Percentiles rank a stretch among this genome's conserved stretches.
Evolutionary conservation across 1,140 invertebrate genomes (phyloP).

Genomic region (Drosophila oshimai): DNA sequence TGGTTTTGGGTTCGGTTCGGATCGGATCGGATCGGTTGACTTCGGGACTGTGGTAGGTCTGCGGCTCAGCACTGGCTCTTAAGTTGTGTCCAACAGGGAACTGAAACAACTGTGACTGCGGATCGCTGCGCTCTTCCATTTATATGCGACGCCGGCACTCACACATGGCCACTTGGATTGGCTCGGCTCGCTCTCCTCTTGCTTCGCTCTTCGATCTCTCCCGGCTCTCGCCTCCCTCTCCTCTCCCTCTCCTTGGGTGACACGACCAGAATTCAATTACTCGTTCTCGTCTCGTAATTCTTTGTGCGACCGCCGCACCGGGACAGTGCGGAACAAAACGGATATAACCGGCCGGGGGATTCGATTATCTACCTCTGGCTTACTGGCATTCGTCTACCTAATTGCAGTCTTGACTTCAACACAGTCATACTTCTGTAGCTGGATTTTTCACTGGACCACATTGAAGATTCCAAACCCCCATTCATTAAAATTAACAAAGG

Average conservation of each 20-base stretch:
- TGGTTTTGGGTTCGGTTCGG: not conserved
- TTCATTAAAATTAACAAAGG: no score
- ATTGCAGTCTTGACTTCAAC: not conserved
- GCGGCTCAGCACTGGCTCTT: conserved; percentile 31
- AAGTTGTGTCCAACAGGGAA: conserved; percentile 76
- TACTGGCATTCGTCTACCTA: conserved; percentile 22
- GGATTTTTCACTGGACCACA: no score
- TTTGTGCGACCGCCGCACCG: conserved; percentile 35
- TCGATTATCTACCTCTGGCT: not conserved
- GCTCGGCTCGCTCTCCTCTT: conserved; percentile 2
- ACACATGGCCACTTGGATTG: not conserved
- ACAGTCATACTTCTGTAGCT: not conserved
- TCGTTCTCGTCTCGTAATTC: conserved; percentile 35
- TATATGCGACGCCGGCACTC: conserved; percentile 48
- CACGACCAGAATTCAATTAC: conserved; percentile 38
- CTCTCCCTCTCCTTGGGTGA: not conserved
- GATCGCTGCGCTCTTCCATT: conserved; percentile 54
- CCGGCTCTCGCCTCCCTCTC: conserved; percentile 1
- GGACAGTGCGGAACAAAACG: conserved; percentile 51
- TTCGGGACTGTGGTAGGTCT: not conserved
- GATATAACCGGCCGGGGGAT: conserved; percentile 30
- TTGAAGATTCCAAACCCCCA: no score
- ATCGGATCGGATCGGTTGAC: not conserved
- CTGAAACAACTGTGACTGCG: conserved; percentile 64
- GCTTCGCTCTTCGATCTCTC: conserved; percentile 7